A percentile compares a stretch with the other conserved stretches of the same genome.
These are phyloP conservation scores for Aethes cnicana DNA, from an alignment of 2,888 invertebrate species.

Conservation along the genomic window DNA sequence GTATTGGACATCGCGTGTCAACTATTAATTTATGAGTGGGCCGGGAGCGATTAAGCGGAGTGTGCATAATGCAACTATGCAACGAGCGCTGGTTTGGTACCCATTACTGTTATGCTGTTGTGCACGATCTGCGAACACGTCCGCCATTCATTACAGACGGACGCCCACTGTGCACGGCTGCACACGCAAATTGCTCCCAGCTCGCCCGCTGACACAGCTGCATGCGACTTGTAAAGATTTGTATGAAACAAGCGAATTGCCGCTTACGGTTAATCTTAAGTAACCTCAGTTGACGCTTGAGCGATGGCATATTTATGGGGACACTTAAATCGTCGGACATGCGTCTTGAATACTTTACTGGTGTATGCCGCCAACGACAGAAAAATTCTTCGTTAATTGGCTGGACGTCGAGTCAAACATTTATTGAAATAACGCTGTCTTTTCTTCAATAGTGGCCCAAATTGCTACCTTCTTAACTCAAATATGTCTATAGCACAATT, in stretches of 20 bases:
- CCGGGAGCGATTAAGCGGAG: conserved; percentile 46
- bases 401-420: no score
- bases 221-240: conserved; percentile 50
- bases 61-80: conserved; percentile 41
- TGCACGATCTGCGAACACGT: conserved; percentile 59
- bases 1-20: conserved; percentile 29
- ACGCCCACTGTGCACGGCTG: conserved; percentile 73
- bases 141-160: conserved; percentile 65
- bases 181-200: conserved; percentile 72
- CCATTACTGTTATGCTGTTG: conserved; percentile 36
- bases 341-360: conserved; percentile 15
- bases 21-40: conserved; percentile 41
- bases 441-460: no score
- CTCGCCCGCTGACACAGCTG: conserved; percentile 69
- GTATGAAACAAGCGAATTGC: conserved; percentile 56
- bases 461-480: no score
- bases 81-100: conserved; percentile 26
- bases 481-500: no score
- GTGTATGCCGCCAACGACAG: no score
- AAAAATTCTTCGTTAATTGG: no score
- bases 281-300: conserved; percentile 24
- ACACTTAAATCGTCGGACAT: conserved; percentile 16
- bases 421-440: no score
- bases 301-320: conserved; percentile 23
- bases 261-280: conserved; percentile 40